These are phyloP conservation scores for Deroptyus accipitrinus DNA, from an alignment of 2,113 vertebrate genomes.

Conservation along the genomic window DNA sequence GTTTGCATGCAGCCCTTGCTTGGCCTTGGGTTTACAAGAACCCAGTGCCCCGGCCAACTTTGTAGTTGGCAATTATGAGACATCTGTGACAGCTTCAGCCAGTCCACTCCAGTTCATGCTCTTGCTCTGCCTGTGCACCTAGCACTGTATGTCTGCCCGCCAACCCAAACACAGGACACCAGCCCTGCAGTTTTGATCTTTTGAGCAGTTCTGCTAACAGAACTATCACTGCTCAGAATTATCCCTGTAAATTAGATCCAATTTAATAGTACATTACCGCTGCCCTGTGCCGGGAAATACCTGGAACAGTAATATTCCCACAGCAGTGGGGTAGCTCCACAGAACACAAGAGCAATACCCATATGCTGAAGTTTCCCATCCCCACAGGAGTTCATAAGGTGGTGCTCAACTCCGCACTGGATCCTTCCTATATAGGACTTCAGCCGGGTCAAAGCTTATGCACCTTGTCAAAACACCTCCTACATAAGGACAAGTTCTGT, in stretches of 20 bases:
- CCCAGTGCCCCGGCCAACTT: neutral
- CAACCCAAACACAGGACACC: neutral
- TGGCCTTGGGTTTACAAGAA: neutral
- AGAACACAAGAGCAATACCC: neutral
- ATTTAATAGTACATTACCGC: neutral
- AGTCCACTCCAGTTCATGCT: neutral
- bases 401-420: neutral
- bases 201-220: neutral
- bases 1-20: neutral
- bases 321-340: neutral
- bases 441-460: neutral
- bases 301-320: neutral
- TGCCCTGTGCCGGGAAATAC: neutral
- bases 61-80: neutral
- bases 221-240: neutral
- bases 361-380: neutral
- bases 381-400: neutral
- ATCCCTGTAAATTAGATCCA: neutral
- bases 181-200: neutral
- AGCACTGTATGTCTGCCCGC: neutral
- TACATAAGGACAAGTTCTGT: neutral
- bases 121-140: neutral
- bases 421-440: neutral
- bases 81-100: neutral
- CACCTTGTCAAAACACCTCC: neutral